Evolutionary conservation across 2,888 invertebrate genomes (phyloP).

Genomic region (Scrobipalpa costella): DNA sequence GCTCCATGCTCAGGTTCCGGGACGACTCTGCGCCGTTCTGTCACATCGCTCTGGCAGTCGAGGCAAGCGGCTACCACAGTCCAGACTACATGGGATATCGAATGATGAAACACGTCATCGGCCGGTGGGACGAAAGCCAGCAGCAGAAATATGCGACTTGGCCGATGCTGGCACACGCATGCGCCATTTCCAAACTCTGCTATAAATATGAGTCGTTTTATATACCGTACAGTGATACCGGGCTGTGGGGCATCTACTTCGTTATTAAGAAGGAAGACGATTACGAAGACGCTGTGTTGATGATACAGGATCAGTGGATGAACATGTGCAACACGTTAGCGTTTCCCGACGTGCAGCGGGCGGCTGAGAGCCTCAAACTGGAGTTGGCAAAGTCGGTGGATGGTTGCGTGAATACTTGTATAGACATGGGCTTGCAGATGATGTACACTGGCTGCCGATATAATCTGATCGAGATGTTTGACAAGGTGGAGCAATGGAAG

Average conservation of each 20-base stretch:
- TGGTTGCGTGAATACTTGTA: constrained; percentile 34
- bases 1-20: constrained; percentile 91
- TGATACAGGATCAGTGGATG: constrained; percentile 66
- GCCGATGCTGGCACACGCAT: constrained; percentile 88
- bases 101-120: constrained; percentile 95
- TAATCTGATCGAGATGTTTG: constrained; percentile 91
- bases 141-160: constrained; percentile 83
- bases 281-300: constrained; percentile 60
- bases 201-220: constrained; percentile 97
- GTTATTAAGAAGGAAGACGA: constrained; percentile 68
- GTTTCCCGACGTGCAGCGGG: constrained; percentile 53
- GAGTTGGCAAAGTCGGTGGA: constrained; percentile 47
- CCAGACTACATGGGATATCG: constrained; percentile 91
- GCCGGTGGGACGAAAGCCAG: constrained; percentile 91
- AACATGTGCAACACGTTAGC: constrained; percentile 53
- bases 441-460: constrained; percentile 94
- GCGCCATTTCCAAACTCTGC: constrained; percentile 85
- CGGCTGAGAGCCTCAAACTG: constrained; percentile 52
- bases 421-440: constrained; percentile 97
- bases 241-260: constrained; percentile 96
- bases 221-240: constrained; percentile 98
- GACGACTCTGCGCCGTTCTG: constrained; percentile 94
- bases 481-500: constrained; percentile 84
- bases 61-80: constrained; percentile 94
- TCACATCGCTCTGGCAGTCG: constrained; percentile 94